Evolutionary conservation across 2,113 vertebrate genomes (phyloP).

Genomic region (Petrocephalus microphthalmus): DNA sequence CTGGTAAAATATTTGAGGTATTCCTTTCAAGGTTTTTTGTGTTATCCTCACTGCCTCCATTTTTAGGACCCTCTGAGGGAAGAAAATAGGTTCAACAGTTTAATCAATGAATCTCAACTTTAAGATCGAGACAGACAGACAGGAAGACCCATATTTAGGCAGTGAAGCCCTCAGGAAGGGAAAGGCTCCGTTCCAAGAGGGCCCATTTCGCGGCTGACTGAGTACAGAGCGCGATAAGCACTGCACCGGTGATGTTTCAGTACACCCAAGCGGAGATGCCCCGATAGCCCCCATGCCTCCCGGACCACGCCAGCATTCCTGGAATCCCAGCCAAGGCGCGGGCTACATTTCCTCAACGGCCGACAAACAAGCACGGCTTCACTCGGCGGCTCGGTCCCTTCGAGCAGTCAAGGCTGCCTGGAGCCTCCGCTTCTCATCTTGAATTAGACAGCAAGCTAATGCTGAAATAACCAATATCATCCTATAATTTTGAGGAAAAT

Average conservation of each 20-base stretch:
- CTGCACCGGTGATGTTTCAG: background rate
- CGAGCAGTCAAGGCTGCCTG: too few species aligned
- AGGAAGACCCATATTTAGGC: conserved; percentile 17
- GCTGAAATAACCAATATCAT: background rate
- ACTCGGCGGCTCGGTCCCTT: background rate
- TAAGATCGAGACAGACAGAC: background rate
- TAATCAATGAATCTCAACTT: background rate
- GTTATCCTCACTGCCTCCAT: conserved; percentile 75
- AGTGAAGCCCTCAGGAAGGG: background rate
- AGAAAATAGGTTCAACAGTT: background rate
- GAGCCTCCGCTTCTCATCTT: background rate
- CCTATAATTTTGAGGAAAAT: background rate
- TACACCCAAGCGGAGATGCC: background rate
- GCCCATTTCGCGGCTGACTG: background rate
- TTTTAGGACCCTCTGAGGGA: conserved; percentile 55
- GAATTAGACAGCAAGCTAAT: background rate
- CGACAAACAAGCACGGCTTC: background rate
- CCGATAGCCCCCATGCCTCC: background rate
- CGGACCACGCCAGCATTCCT: background rate
- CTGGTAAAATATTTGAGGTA: conserved; percentile 84
- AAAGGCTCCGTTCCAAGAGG: background rate
- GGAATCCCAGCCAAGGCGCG: background rate
- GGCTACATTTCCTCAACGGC: background rate
- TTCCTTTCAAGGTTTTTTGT: conserved; percentile 80
- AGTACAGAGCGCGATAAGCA: background rate